Evolutionary conservation across 2,797 vertebrate genomes (phyloP), one percentile per base, ranked within the genome.

Genomic region (Meriones psammophilus): DNA sequence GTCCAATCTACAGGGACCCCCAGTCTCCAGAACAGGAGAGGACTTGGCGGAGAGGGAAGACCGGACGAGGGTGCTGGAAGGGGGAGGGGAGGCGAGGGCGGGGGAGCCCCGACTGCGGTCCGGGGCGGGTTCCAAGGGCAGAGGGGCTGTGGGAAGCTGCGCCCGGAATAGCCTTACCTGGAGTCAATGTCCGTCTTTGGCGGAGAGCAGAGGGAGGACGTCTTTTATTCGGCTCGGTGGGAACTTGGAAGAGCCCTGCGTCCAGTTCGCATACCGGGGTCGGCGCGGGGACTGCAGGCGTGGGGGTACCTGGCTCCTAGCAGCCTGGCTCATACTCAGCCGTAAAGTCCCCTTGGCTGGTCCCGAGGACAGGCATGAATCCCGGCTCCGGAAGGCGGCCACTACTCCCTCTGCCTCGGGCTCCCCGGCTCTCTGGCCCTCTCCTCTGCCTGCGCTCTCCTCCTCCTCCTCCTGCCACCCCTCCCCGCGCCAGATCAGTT

Each of bases 321-420:
- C 99, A 99, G 99, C 99, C 99, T 99, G 99, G 99, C 99, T 99
- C 99, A 99, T 99, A 98, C 99, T 99, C 99, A 98, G 99, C 99
- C 99, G 97, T 98, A 98, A 98, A 99, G 99, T 99, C 99, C 99
- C 97, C 95, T 98, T 97, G 98, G 98, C 98, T 98, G 98, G 98
- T 98, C 98, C 98, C 98, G 98, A 98, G 99, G 98, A 98, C 98
- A 98, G 98, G 98, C 99, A 99, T 99, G 97, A 98, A 98, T 97
- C 97, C 97, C 94, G 96, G 98, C 97, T 96, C 96, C 79, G 95
- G 95, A 93, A 97, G 94, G 96, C 93, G 71, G 78, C 71, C 96
- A 20, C 88, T 92, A 54, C 42, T 88, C 96, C 76, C 73, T 77
- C 62, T 80, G 96, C 93, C 95, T 76, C 81, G 50, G 54, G 58